phyloP scores from a whole-genome alignment of 2,888 invertebrate genomes.

The Leptinotarsa peninsularis region DNA sequence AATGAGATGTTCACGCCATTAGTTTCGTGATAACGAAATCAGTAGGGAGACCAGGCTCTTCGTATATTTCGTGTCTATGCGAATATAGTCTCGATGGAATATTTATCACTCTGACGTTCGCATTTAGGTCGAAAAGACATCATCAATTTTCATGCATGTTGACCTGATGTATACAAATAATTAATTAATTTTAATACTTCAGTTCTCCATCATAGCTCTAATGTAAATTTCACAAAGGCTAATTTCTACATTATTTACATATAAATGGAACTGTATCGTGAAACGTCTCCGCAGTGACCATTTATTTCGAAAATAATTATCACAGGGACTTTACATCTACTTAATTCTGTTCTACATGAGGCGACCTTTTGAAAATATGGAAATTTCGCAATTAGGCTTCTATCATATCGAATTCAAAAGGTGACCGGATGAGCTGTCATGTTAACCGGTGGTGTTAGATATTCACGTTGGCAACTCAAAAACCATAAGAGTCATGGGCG shows the following conservation, averaged over 20 bases:
- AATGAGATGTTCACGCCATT: background rate
- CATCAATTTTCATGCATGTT: constrained; percentile 34
- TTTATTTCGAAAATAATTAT: constrained; percentile 58
- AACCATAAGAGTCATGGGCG: too few species aligned
- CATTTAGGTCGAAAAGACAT: background rate
- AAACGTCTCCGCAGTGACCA: constrained; percentile 55
- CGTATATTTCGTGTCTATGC: background rate
- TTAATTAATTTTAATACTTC: constrained; percentile 42
- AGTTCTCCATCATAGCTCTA: constrained; percentile 48
- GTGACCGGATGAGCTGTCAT: background rate
- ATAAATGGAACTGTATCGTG: constrained; percentile 58
- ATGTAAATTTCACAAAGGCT: constrained; percentile 57
- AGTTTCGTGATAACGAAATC: background rate
- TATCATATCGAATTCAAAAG: background rate
- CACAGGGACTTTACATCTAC: constrained; percentile 57
- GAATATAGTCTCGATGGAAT: background rate
- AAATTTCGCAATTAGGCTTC: constrained; percentile 7
- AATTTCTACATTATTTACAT: constrained; percentile 60
- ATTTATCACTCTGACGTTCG: background rate
- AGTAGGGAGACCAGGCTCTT: background rate
- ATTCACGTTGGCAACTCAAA: background rate
- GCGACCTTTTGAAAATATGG: constrained; percentile 15
- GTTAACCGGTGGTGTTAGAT: background rate
- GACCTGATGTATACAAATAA: constrained; percentile 37
- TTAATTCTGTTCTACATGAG: constrained; percentile 14